These are phyloP conservation scores for Drosophila ohnishii DNA, from an alignment of 1,140 invertebrate species.

Conservation along the genomic window DNA sequence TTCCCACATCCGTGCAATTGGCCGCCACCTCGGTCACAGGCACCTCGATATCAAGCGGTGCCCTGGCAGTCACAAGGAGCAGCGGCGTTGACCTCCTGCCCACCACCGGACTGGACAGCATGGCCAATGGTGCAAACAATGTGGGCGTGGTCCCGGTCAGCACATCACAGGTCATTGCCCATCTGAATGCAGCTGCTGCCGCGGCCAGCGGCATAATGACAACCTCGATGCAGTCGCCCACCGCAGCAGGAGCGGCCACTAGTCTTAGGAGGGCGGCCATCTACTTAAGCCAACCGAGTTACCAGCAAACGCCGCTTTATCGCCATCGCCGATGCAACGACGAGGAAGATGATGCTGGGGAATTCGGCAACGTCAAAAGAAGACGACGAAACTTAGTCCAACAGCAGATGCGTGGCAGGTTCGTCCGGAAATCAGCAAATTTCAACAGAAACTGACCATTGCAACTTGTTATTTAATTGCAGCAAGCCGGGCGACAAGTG, in stretches of 20 bases:
- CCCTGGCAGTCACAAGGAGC: slow-evolving; percentile 70
- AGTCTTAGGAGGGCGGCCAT: no score
- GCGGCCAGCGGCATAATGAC: slow-evolving; percentile 73
- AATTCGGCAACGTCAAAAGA: no score
- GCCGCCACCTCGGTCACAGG: slow-evolving; percentile 72
- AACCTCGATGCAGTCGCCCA: slow-evolving; percentile 63
- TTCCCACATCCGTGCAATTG: slow-evolving; percentile 48
- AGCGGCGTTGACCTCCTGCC: slow-evolving; percentile 60
- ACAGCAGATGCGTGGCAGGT: no score
- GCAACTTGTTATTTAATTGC: no score
- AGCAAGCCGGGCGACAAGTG: no score
- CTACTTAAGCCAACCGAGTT: no score
- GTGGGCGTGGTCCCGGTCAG: slow-evolving; percentile 57
- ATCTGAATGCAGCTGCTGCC: slow-evolving; percentile 72
- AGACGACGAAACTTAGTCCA: no score
- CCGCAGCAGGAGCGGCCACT: slow-evolving; percentile 48
- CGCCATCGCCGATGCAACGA: no score
- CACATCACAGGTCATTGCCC: slow-evolving; percentile 77
- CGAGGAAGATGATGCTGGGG: no score
- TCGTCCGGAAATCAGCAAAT: no score
- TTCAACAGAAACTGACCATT: no score
- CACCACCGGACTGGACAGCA: slow-evolving; percentile 59
- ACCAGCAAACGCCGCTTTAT: no score
- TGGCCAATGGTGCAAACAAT: slow-evolving; percentile 45
- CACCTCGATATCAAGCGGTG: slow-evolving; percentile 70